A percentile compares a stretch with the other conserved stretches of the same genome.
Conservation (phyloP, 2,888 invertebrate genomes). For the Acheta domesticus region DNA sequence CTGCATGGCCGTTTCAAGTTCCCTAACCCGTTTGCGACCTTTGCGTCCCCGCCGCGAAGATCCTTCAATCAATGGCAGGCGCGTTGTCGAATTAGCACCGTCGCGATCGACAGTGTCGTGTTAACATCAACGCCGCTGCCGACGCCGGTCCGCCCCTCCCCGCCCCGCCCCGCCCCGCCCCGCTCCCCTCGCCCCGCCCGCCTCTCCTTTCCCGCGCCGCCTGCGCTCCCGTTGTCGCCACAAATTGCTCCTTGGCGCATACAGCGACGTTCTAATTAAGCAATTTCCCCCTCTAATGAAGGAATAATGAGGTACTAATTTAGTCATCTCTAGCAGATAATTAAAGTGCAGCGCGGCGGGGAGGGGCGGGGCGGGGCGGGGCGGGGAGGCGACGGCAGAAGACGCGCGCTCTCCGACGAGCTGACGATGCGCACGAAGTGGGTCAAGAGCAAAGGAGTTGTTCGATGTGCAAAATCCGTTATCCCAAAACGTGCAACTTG, state of each 20-base stretch:
- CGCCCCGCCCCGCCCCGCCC: background rate
- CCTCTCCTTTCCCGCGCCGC: background rate
- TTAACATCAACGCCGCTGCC: background rate
- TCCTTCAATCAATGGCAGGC: background rate
- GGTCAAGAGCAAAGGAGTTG: too few relatives aligned
- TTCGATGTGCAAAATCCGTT: too few relatives aligned
- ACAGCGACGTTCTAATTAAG: constrained; percentile 32
- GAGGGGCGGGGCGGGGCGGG: background rate
- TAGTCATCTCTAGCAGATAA: constrained; percentile 35
- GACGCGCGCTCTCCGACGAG: too few relatives aligned
- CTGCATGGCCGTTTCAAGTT: too few relatives aligned
- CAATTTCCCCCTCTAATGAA: constrained; percentile 35
- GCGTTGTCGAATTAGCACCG: background rate
- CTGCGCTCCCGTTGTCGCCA: constrained; percentile 1
- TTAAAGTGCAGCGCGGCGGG: constrained; percentile 31
- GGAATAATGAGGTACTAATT: constrained; percentile 37
- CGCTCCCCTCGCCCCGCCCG: background rate
- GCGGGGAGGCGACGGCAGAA: background rate
- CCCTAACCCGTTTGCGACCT: too few relatives aligned
- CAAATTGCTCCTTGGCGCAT: constrained; percentile 18
- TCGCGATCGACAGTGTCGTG: background rate
- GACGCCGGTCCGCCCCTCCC: background rate
- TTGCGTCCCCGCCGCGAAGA: too few relatives aligned
- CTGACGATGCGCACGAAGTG: too few relatives aligned
- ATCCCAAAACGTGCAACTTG: too few relatives aligned